These are phyloP conservation scores for Apistogramma diplotaenia DNA, from an alignment of 2,113 vertebrate species.

Conservation along the genomic window DNA sequence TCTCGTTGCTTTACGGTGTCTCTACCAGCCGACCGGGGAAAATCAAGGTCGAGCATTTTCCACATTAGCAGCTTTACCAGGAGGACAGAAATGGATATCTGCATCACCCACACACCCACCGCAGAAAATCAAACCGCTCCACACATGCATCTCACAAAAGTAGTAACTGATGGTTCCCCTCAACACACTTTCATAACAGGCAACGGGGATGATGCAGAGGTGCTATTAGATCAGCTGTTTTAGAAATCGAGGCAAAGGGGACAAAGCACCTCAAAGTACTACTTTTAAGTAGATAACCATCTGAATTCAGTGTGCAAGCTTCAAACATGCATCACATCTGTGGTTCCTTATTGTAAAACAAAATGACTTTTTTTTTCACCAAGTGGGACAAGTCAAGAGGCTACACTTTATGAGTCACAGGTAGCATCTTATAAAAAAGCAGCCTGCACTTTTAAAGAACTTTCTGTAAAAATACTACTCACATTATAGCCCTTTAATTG, in stretches of 20 bases:
- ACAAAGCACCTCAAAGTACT: not conserved
- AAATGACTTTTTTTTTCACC: not conserved
- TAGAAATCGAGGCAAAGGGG: constrained; percentile 31
- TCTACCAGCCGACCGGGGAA: constrained; percentile 59
- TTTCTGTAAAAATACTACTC: not conserved
- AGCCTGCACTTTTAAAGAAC: constrained; percentile 16
- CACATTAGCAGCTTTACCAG: constrained; percentile 68
- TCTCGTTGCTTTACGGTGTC: constrained; percentile 40
- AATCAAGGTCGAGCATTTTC: constrained; percentile 71
- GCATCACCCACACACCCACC: not conserved
- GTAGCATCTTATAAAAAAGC: constrained; percentile 27
- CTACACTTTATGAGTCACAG: not conserved
- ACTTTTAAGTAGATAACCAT: not conserved
- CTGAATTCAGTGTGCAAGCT: not conserved
- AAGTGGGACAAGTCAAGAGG: not conserved
- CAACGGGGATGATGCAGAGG: constrained; percentile 30
- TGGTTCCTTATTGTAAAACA: not conserved
- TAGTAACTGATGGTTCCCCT: constrained; percentile 29
- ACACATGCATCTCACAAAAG: constrained; percentile 10
- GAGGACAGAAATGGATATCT: constrained; percentile 64
- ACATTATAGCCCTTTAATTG: not conserved
- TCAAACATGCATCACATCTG: not conserved
- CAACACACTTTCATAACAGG: constrained; percentile 38
- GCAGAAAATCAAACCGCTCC: constrained; percentile 15
- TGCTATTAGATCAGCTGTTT: constrained; percentile 23